A percentile compares a stretch with the other conserved stretches of the same genome.
These are phyloP conservation scores for Leucoraja erinaceus DNA, from an alignment of 2,113 vertebrate species.

Conservation along the genomic window DNA sequence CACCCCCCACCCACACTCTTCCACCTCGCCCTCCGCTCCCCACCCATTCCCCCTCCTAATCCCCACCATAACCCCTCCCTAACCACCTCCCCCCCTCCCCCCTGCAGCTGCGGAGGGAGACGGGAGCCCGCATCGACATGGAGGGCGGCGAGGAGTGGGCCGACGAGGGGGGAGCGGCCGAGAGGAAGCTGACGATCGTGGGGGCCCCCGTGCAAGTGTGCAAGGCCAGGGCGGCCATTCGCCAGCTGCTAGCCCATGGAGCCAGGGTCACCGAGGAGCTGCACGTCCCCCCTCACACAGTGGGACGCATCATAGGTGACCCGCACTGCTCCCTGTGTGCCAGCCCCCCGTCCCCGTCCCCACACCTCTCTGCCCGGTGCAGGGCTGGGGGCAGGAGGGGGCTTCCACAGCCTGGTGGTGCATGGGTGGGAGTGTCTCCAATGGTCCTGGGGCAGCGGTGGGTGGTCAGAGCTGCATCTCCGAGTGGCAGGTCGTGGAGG, in stretches of 20 bases:
- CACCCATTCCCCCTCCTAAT: too few relatives aligned
- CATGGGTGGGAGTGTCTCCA: too few relatives aligned
- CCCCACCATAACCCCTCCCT: too few relatives aligned
- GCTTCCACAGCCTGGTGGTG: too few relatives aligned
- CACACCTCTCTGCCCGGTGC: too few relatives aligned
- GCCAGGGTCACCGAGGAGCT: conserved; percentile 59
- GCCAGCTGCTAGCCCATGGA: conserved; percentile 63
- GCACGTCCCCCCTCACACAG: conserved; percentile 65
- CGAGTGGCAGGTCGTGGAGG: too few relatives aligned
- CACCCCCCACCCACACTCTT: too few relatives aligned
- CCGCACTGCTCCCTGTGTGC: too few relatives aligned
- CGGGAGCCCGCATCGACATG: conserved; percentile 62
- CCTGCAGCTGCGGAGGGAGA: conserved; percentile 64
- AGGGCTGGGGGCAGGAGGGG: too few relatives aligned
- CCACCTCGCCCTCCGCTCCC: too few relatives aligned
- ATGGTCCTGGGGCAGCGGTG: too few relatives aligned
- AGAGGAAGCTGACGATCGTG: conserved; percentile 63
- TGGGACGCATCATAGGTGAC: conserved; percentile 82
- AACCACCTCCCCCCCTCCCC: conserved; percentile 26
- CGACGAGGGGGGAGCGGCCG: conserved; percentile 42
- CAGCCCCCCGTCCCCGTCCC: not conserved
- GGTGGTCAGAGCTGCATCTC: too few relatives aligned
- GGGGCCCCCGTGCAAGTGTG: conserved; percentile 72
- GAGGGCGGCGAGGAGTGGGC: conserved; percentile 46
- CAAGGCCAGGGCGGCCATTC: conserved; percentile 64